Conservation (phyloP, 2,797 vertebrate species). For the Epinephelus coioides region DNA sequence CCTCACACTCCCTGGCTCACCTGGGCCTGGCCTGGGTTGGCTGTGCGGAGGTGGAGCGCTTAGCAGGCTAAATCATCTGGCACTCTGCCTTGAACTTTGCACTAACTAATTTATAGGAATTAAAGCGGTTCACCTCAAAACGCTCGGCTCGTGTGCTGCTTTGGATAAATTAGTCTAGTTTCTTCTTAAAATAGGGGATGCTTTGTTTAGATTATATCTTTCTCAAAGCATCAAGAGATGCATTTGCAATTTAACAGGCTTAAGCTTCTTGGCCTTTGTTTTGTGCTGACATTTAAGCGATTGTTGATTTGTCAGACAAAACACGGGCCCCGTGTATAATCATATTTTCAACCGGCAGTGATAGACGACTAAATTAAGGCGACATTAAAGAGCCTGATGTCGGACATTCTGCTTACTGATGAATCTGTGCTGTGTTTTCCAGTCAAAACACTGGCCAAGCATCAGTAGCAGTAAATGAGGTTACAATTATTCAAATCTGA, state of each 20-base stretch:
- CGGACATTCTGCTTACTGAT: conserved; percentile 48
- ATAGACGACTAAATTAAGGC: conserved; percentile 40
- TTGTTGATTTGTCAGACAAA: conserved; percentile 48
- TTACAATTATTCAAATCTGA: conserved; percentile 80
- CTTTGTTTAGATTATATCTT: conserved; percentile 48
- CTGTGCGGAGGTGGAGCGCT: conserved; percentile 77
- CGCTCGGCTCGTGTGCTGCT: conserved; percentile 58
- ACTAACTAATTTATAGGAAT: conserved; percentile 85
- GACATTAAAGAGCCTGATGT: conserved; percentile 35
- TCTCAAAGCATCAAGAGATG: conserved; percentile 35
- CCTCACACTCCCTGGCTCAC: conserved; percentile 54
- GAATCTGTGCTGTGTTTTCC: conserved; percentile 35
- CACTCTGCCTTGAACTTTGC: conserved; percentile 81
- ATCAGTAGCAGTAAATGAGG: conserved; percentile 70
- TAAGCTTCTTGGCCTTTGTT: conserved; percentile 45
- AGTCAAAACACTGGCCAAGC: conserved; percentile 58
- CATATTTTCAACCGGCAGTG: conserved; percentile 47
- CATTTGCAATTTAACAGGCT: conserved; percentile 48
- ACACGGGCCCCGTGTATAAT: conserved; percentile 39
- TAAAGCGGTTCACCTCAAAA: conserved; percentile 78
- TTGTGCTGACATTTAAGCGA: conserved; percentile 56
- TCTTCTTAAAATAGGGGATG: conserved; percentile 19
- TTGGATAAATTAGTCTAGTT: conserved; percentile 63
- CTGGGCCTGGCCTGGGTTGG: conserved; percentile 65
- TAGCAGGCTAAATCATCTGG: conserved; percentile 82